Conservation (phyloP, 1,140 invertebrate species). For the Heliconius himera region DNA sequence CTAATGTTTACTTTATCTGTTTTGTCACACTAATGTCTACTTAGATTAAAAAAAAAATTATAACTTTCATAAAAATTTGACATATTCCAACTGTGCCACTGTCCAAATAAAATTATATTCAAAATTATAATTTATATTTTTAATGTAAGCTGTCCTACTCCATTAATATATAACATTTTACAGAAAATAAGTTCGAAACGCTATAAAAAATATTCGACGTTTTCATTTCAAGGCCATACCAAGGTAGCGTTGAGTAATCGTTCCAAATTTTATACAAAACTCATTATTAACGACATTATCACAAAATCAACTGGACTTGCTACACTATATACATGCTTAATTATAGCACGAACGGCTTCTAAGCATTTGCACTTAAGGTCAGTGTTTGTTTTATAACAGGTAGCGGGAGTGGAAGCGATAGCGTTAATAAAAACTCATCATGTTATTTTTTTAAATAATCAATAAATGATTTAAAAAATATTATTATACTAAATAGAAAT, state of each 20-base stretch:
- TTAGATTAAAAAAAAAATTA: no score
- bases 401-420: not conserved
- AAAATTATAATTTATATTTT: no score
- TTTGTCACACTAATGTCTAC: no score
- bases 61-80: no score
- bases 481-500: no score
- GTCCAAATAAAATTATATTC: no score
- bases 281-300: conserved; percentile 20
- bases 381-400: not conserved
- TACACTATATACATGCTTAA: conserved; percentile 21
- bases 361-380: conserved; percentile 18
- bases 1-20: no score
- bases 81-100: no score
- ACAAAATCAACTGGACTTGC: conserved; percentile 20
- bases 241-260: not conserved
- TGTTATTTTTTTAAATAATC: not conserved
- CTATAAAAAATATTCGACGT: not conserved
- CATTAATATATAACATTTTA: not conserved
- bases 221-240: not conserved
- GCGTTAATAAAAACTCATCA: not conserved
- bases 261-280: not conserved
- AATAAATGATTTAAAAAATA: not conserved
- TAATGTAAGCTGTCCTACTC: not conserved
- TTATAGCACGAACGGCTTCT: conserved; percentile 34
- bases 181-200: not conserved